phyloP scores from a whole-genome alignment of 2,797 vertebrate species.

The Lepus townsendii region DNA sequence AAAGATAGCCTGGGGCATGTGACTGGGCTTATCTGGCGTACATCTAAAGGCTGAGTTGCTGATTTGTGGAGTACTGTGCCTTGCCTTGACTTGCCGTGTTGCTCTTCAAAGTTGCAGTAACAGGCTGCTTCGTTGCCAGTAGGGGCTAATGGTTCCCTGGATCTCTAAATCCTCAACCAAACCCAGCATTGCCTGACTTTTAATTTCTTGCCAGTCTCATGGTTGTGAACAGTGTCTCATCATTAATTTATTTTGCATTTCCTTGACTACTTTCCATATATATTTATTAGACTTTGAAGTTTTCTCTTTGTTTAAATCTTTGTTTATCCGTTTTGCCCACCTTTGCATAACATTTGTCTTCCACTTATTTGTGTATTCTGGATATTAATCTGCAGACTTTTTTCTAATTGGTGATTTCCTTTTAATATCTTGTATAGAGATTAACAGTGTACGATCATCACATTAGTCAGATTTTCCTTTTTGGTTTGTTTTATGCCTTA shows the following conservation, averaged over 20 bases:
- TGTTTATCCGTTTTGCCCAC: not conserved
- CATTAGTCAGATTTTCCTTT: not conserved
- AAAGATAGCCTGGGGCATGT: not conserved
- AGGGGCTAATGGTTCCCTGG: not conserved
- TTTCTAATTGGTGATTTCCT: constrained; percentile 8
- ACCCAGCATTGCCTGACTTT: not conserved
- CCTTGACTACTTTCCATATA: not conserved
- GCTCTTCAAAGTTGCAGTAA: not conserved
- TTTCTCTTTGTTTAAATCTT: not conserved
- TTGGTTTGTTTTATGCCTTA: constrained; percentile 17
- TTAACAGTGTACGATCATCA: not conserved
- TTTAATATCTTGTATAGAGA: constrained; percentile 39
- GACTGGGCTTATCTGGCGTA: not conserved
- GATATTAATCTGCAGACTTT: not conserved
- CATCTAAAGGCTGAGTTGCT: not conserved
- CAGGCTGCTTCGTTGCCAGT: not conserved
- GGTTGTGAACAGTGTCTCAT: not conserved
- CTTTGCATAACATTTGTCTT: constrained; percentile 2
- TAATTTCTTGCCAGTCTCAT: not conserved
- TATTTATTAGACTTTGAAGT: not conserved
- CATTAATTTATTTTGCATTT: constrained; percentile 29
- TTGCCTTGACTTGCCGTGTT: not conserved
- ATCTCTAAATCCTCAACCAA: not conserved
- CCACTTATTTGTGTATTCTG: not conserved
- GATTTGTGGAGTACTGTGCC: not conserved